Percentiles rank a stretch among this genome's conserved stretches.
Conservation (phyloP, 1,140 invertebrate genomes). For the Ostrea edulis region DNA sequence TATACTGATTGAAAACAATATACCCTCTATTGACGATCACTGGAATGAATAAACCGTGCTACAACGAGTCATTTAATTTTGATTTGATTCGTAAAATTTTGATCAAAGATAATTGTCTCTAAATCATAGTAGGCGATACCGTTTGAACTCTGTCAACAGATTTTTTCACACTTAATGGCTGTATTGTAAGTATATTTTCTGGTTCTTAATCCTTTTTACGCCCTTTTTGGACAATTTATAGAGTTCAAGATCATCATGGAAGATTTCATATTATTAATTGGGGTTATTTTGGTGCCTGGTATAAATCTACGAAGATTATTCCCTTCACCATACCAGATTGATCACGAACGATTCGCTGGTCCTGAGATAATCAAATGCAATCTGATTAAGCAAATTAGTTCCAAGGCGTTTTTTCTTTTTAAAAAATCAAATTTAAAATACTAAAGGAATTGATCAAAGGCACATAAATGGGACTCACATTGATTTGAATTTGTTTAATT, state of each 20-base stretch:
- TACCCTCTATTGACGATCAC: not conserved
- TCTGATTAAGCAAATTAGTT: not conserved
- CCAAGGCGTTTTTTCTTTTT: not conserved
- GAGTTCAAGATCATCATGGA: not conserved
- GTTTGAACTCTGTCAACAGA: slow-evolving; percentile 24
- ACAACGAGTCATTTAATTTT: slow-evolving; percentile 33
- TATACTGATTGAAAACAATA: not conserved
- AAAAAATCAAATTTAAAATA: too few relatives aligned
- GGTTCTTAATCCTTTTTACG: not conserved
- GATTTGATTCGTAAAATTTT: not conserved
- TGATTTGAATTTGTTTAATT: too few relatives aligned
- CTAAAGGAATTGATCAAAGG: too few relatives aligned
- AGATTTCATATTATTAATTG: slow-evolving; percentile 11
- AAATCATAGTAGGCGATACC: not conserved
- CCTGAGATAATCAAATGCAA: not conserved
- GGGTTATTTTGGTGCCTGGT: not conserved
- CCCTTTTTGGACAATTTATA: not conserved
- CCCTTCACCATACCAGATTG: not conserved
- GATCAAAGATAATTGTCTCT: slow-evolving; percentile 5
- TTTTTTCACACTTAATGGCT: slow-evolving; percentile 29
- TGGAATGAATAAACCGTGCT: slow-evolving; percentile 14
- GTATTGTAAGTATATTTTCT: slow-evolving; percentile 21
- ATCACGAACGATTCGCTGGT: not conserved
- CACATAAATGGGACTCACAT: too few relatives aligned
- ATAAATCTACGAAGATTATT: not conserved